phyloP scores from a whole-genome alignment of 2,888 invertebrate genomes.

The Eledona agricola region DNA sequence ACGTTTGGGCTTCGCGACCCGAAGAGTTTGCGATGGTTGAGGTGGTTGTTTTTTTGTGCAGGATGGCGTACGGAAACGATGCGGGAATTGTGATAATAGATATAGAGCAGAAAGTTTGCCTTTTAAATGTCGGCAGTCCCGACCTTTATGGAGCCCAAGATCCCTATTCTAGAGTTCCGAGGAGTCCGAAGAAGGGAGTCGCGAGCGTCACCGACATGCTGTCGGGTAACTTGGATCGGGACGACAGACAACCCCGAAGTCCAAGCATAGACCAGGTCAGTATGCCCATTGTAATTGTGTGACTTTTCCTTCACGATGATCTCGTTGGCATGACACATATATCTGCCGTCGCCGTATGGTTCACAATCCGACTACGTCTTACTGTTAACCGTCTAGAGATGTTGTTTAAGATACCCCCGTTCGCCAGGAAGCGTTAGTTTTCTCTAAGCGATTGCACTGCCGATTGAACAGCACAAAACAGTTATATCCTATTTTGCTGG shows the following conservation, averaged over 20 bases:
- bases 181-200: conserved; percentile 60
- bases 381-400: conserved; percentile 31
- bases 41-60: conserved; percentile 57
- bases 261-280: conserved; percentile 91
- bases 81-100: conserved; percentile 95
- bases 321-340: conserved; percentile 29
- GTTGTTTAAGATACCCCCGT: conserved; percentile 33
- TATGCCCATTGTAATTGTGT: conserved; percentile 28
- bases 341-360: conserved; percentile 18
- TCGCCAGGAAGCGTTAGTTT: conserved; percentile 39
- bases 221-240: conserved; percentile 50
- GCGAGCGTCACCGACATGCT: conserved; percentile 62
- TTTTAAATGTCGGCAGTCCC: conserved; percentile 87
- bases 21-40: not conserved
- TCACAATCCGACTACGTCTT: conserved; percentile 7
- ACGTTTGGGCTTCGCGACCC: too few relatives aligned
- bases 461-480: conserved; percentile 42
- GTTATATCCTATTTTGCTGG: conserved; percentile 54
- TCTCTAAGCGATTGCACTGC: conserved; percentile 36
- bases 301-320: conserved; percentile 6
- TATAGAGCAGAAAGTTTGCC: conserved; percentile 87
- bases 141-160: conserved; percentile 91
- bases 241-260: conserved; percentile 74
- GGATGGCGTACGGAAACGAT: conserved; percentile 97
- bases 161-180: conserved; percentile 77